phyloP scores from a whole-genome alignment of 2,888 invertebrate genomes.

The Strigamia transsilvanica region DNA sequence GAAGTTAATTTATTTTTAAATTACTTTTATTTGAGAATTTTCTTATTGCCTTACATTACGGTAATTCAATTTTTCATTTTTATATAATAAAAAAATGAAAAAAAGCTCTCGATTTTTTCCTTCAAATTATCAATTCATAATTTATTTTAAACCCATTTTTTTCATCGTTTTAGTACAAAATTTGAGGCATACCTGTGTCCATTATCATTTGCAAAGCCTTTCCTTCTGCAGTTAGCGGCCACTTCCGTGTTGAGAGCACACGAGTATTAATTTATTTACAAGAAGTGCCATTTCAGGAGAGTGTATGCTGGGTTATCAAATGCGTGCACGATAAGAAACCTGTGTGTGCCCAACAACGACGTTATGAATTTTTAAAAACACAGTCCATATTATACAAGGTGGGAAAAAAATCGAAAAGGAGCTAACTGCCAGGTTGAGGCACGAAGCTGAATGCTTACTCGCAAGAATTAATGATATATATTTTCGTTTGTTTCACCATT shows the following conservation, averaged over 20 bases:
- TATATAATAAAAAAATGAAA: too few species aligned
- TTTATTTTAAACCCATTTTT: not conserved
- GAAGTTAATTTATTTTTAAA: not conserved
- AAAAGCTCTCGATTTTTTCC: too few species aligned
- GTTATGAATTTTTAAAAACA: slow-evolving; percentile 31
- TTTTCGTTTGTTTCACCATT: not conserved
- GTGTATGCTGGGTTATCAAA: slow-evolving; percentile 28
- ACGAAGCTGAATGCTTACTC: not conserved
- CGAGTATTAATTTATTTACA: slow-evolving; percentile 41
- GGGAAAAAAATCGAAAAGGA: slow-evolving; percentile 10
- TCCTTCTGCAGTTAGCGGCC: not conserved
- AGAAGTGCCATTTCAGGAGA: slow-evolving; percentile 39
- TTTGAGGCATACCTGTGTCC: not conserved
- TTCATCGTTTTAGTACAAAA: not conserved
- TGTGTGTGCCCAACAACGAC: slow-evolving; percentile 10
- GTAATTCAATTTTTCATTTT: not conserved
- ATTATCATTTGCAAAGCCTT: slow-evolving; percentile 21
- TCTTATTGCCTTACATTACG: not conserved
- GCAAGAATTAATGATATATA: not conserved
- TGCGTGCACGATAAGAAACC: slow-evolving; percentile 36
- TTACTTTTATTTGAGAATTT: not conserved
- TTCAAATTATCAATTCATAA: too few species aligned
- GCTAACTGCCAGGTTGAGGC: not conserved
- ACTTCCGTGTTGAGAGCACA: slow-evolving; percentile 39
- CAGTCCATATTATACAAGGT: slow-evolving; percentile 18